Conservation (phyloP, 1,140 invertebrate species). For the Himalopsyche phryganea region DNA sequence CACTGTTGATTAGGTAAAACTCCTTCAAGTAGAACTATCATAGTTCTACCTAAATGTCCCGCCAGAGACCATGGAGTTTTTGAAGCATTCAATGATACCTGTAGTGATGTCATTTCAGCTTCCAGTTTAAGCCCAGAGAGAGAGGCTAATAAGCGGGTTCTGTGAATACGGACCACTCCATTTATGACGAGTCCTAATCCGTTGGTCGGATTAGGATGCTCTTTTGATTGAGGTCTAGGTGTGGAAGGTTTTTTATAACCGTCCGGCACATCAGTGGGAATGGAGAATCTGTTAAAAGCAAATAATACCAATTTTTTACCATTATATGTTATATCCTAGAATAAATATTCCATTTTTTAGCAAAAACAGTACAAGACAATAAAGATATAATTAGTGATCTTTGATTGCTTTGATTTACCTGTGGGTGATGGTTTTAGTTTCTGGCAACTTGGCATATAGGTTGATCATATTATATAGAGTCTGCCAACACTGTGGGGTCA, state of each 20-base stretch:
- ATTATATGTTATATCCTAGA: no score
- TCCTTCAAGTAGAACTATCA: constrained; percentile 89
- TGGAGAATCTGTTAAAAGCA: constrained; percentile 41
- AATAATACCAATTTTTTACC: no score
- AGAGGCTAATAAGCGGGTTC: constrained; percentile 83
- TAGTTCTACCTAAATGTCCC: constrained; percentile 86
- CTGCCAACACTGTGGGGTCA: constrained; percentile 86
- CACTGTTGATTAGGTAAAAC: constrained; percentile 84
- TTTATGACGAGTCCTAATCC: constrained; percentile 65
- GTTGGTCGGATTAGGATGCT: constrained; percentile 41
- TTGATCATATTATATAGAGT: constrained; percentile 91
- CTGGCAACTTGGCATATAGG: constrained; percentile 89
- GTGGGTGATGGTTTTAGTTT: constrained; percentile 83
- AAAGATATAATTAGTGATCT: no score
- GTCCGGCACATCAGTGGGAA: constrained; percentile 45
- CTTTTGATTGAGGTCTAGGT: constrained; percentile 41
- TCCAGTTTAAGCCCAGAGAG: constrained; percentile 90
- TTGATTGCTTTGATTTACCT: no score
- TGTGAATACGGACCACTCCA: constrained; percentile 84
- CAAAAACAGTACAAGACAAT: no score
- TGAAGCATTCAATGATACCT: constrained; percentile 72
- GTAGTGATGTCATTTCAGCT: constrained; percentile 81
- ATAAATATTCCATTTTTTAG: no score
- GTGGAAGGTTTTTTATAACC: constrained; percentile 39
- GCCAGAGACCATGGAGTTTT: constrained; percentile 86